These are phyloP conservation scores for Boulengeromyrus knoepffleri DNA, from an alignment of 2,113 vertebrate species.

Conservation along the genomic window DNA sequence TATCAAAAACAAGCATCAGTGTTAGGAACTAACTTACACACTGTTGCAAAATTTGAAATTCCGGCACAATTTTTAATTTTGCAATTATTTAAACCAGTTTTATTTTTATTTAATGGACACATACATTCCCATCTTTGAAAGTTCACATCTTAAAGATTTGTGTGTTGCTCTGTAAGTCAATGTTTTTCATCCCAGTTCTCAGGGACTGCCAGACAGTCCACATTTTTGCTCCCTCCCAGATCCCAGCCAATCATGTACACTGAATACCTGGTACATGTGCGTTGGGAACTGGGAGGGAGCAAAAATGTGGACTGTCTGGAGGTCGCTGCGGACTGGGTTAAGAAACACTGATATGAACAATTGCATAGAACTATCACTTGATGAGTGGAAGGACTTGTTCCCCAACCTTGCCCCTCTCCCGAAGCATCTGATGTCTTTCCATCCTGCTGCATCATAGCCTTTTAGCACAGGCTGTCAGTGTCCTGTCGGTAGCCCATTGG, in stretches of 20 bases:
- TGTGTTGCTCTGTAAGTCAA: neutral
- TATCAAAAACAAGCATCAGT: too few species aligned
- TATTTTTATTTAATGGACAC: too few species aligned
- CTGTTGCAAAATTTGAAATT: too few species aligned
- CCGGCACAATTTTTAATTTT: too few species aligned
- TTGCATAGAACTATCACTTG: neutral
- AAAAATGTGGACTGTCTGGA: neutral
- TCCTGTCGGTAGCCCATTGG: neutral
- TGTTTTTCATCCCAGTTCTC: neutral
- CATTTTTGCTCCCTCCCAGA: neutral
- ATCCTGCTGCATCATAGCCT: neutral
- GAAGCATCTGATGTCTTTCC: neutral
- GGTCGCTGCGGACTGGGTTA: neutral
- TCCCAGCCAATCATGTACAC: neutral
- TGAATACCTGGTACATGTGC: neutral
- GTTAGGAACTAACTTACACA: too few species aligned
- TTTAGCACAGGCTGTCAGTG: neutral
- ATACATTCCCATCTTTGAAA: neutral
- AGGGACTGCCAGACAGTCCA: neutral
- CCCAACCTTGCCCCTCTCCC: neutral
- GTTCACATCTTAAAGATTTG: neutral
- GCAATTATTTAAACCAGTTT: too few species aligned
- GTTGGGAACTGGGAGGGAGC: neutral
- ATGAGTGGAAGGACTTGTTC: neutral
- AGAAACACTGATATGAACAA: neutral